Evolutionary conservation across 2,797 vertebrate genomes (phyloP).

Genomic region (Thamnophis elegans): DNA sequence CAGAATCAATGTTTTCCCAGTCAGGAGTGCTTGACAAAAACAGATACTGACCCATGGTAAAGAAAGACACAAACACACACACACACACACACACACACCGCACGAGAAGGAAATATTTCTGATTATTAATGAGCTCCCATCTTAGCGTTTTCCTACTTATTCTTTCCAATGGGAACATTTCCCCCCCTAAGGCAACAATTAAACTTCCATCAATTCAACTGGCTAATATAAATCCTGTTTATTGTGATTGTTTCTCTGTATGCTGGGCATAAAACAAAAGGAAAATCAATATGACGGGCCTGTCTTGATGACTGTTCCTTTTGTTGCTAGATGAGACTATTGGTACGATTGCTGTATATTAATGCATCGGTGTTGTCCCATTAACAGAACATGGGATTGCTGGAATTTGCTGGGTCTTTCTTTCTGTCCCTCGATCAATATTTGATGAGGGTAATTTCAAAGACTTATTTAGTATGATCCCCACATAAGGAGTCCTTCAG

Average conservation of each 20-base stretch:
- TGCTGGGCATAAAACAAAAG: constrained; percentile 25
- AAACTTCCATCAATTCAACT: constrained; percentile 15
- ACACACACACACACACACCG: neutral
- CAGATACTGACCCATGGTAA: neutral
- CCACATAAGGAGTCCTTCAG: constrained; percentile 74
- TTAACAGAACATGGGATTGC: constrained; percentile 17
- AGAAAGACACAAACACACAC: neutral
- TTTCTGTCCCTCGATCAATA: constrained; percentile 71
- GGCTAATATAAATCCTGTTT: constrained; percentile 42
- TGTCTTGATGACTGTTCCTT: constrained; percentile 46
- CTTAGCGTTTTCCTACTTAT: neutral
- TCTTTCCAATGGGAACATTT: neutral
- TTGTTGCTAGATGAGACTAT: neutral
- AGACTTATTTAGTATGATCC: constrained; percentile 79
- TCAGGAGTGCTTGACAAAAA: neutral
- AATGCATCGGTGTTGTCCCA: constrained; percentile 44
- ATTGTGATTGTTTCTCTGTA: constrained; percentile 31
- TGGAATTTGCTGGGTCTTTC: constrained; percentile 34
- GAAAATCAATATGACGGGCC: constrained; percentile 31
- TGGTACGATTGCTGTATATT: neutral
- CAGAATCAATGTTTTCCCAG: neutral
- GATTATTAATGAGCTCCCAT: neutral
- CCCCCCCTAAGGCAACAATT: constrained; percentile 17
- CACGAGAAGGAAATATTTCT: constrained; percentile 12
- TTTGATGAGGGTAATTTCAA: constrained; percentile 80